Base-by-base conservation (phyloP, 2,113 vertebrate species). In the Xiphophorus maculatus region DNA sequence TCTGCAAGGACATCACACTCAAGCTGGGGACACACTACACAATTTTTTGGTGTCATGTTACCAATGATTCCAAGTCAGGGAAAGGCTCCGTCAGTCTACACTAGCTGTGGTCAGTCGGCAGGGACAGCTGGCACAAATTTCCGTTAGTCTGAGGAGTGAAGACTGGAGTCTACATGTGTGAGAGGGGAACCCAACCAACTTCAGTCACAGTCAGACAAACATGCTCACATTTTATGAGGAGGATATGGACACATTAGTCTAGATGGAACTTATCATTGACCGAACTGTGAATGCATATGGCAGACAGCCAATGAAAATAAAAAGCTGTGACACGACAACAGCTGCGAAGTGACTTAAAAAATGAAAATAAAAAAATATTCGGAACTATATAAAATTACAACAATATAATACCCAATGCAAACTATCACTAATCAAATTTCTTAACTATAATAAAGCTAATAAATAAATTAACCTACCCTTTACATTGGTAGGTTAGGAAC, bases 1-100 rank as follows among this genome's bases (percentile, higher is more conserved):
- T 32, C 29, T 40, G 64, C 70, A 13, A 58, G 74, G 64, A 65
- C 25, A 1, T 27, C 64, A 66, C 66, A 66, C 54, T 63, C 42
- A 66, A 66, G 66, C 32, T 27, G 1, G 68, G 28, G 22, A 69
- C 37, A 48, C 27, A 19, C 44, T 48, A 19, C 3, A 15, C 40
- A 15, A 42, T 42, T 48, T 17, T 48, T 48, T 48, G 25, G 25
- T 17, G 25, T 9, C 17, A 58, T n/a, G 25, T 58, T 58, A 58
- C 25, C 51, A 22, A 1, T 58, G 9, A 58, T 58, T 58, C 22
- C 51, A 25, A 25, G 51, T 58, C 25, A 10, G 51, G 51, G 51
- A n/a, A 58, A 58, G 51, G 17, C 51, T 58, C 2, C 8, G 17
- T 58, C 25, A 6, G 7, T 58, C 9, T n/a, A 6, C 1, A n/a